Evolutionary conservation across 2,113 vertebrate genomes (phyloP), one percentile per base, ranked within the genome.

Genomic region (Aegithalos caudatus): DNA sequence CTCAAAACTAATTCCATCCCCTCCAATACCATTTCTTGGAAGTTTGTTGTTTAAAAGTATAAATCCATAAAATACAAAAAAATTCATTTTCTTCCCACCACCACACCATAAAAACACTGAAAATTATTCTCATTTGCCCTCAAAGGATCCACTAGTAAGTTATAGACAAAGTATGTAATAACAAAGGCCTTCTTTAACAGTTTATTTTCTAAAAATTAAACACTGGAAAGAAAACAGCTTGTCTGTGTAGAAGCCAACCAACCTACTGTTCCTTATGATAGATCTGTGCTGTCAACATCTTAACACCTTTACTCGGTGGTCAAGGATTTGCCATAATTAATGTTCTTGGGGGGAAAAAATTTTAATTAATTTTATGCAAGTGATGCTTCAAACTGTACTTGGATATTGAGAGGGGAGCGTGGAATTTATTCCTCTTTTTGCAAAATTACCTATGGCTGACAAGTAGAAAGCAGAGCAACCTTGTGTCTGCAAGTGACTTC

Each of bases 261-360:
- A 8, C 19, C 14, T 72, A 31, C 11, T 31, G 17, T 48, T 86
- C 11, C 21, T 50, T 72, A 9, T 4, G 6, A 21, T 6, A 69
- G n/a, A 72, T 57, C 33, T 80, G 38, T 64, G 33, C 11, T 70
- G 25, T 81, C 45, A 53, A 13, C 5, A 14, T 77, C 38, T 45
- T 53, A 57, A 8, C 2, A 2, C 54, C 38, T 90, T 69, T n/a
- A 54, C 6, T 37, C 13, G 25, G 11, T 29, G 31, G 4, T 17
- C 61, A n/a, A 42, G 7, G 33, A 77, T 45, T 67, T 5, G 9
- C 23, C 45, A 27, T 7, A 33, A 47, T 24, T 72, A 37, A 44
- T 37, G 40, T 61, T 56, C 23, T 6, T 0, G 1, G 4, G 24
- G 5, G 4, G 1, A 1, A 2, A 6, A 8, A 13, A 23, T 27